Base-by-base conservation (phyloP, 2,888 invertebrate species). In the Molanna angustata region DNA sequence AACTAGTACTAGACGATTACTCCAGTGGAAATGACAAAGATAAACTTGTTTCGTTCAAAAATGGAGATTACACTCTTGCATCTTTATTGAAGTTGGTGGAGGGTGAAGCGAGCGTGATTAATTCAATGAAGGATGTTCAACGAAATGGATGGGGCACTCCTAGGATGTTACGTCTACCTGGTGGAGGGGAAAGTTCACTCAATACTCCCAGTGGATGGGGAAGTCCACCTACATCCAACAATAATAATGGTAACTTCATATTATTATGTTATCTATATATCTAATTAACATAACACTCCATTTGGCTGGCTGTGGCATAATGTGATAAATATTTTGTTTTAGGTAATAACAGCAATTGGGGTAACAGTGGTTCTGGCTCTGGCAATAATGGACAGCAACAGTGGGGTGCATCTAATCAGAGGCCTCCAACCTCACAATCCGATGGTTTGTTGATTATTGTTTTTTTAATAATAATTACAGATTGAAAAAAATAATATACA, bases 181-280 rank as follows among this genome's bases (percentile, higher is more conserved):
- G 90, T 49, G 90, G 90, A 45, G 90, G 89, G 52, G 90, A 90
- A 71, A 88, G 85, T 72, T 88, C 89, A 39, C 79, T 90, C 64
- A 89, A 86, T 68, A 84, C 83, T 56, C 84, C 87, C 54, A 82
- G 84, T 53, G 88, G 86, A 61, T 90, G 90, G 89, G 88, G 88
- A 62, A 83, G 86, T 57, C 85, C 88, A 42, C 87, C 86, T 49
- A 73, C 85, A 33, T 81, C 84, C 64, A 83, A 83, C 66, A 83
- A 80, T 67, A 82, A 47, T 35, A 51, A 51, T 43, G 78, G 80
- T 80, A 67, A 52, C 46, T 41, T 16, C 3, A 4, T 42, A 14
- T 21, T 6, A 9, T 42, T 42, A n/a, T 2, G 2, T 2, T 13
- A 9, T 17, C 9, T 7, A 17, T 18, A 6, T 17, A 9, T 18